Evolutionary conservation across 1,140 invertebrate species (phyloP).

Genomic region (Bombyx mori): DNA sequence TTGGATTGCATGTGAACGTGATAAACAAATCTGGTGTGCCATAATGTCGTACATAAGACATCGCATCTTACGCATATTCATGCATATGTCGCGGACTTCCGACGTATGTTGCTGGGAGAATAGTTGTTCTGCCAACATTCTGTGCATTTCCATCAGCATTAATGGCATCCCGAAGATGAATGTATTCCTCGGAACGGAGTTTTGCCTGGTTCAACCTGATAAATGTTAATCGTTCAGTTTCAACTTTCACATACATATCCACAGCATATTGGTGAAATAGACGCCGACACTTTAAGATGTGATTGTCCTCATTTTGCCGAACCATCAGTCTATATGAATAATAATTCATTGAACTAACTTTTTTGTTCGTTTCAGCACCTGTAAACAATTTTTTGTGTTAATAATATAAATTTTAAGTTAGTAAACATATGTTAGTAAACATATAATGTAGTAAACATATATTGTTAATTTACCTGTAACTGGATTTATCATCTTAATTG

Average conservation of each 20-base stretch:
- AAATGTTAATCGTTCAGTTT: slow-evolving; percentile 10
- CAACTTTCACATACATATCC: slow-evolving; percentile 2
- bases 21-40: slow-evolving; percentile 2
- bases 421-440: not conserved
- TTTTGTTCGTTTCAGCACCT: slow-evolving; percentile 2
- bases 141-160: slow-evolving; percentile 1
- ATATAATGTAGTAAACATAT: not conserved
- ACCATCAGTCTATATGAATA: slow-evolving; percentile 3
- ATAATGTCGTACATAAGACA: slow-evolving; percentile 1
- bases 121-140: slow-evolving; percentile 1
- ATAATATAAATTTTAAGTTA: not conserved
- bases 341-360: slow-evolving; percentile 3
- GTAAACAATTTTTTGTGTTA: not conserved
- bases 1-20: slow-evolving; percentile 4
- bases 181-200: slow-evolving; percentile 1
- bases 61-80: slow-evolving; percentile 2
- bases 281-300: slow-evolving; percentile 1
- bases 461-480: not conserved
- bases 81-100: slow-evolving; percentile 1
- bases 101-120: slow-evolving; percentile 1
- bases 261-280: not conserved
- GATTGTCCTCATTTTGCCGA: not conserved
- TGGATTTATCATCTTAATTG: not conserved
- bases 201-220: not conserved
- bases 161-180: slow-evolving; percentile 1